phyloP scores from a whole-genome alignment of 2,113 vertebrate species.

The Burhinus oedicnemus region DNA sequence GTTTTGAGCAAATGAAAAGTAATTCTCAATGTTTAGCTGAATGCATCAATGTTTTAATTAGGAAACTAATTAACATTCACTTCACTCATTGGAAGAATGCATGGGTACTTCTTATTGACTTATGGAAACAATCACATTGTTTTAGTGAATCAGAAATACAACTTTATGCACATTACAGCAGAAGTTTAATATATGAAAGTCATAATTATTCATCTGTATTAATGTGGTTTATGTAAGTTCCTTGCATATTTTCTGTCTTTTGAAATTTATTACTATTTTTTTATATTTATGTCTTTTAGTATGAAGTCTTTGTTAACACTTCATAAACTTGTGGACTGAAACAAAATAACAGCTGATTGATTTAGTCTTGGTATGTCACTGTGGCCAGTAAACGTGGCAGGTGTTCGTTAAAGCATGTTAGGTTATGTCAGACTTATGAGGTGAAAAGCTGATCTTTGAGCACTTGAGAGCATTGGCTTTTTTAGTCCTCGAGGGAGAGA shows the following conservation, averaged over 20 bases:
- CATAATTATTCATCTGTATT: not conserved
- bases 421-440: not conserved
- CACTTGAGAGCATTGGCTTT: not conserved
- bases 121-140: not conserved
- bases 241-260: not conserved
- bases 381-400: not conserved
- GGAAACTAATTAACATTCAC: not conserved
- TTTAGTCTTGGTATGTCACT: not conserved
- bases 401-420: not conserved
- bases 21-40: not conserved
- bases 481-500: not conserved
- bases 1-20: not conserved
- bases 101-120: rapidly evolving
- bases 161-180: not conserved
- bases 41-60: not conserved
- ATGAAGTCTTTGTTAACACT: not conserved
- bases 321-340: not conserved
- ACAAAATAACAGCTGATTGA: not conserved
- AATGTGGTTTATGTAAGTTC: not conserved
- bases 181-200: not conserved
- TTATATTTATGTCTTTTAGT: not conserved
- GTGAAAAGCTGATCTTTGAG: not conserved
- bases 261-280: not conserved
- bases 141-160: not conserved
- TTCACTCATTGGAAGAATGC: not conserved